Percentiles rank a stretch among this genome's conserved stretches.
Conservation (phyloP, 2,113 vertebrate species). For the Tragelaphus scriptus region DNA sequence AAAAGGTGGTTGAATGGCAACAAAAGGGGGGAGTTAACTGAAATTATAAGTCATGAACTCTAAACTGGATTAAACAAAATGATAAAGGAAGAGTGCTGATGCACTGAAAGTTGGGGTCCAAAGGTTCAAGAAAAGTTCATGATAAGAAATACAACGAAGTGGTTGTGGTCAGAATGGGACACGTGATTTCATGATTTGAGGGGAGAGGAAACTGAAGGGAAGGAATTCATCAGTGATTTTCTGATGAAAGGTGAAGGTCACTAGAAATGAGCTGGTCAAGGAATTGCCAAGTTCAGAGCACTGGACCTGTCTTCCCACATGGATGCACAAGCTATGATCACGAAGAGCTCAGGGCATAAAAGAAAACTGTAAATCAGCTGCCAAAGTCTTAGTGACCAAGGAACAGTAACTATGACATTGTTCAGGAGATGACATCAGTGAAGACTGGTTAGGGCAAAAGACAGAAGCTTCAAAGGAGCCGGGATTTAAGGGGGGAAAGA, state of each 20-base stretch:
- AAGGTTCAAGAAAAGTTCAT: slow-evolving; percentile 15
- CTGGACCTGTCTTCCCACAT: neutral
- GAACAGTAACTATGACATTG: neutral
- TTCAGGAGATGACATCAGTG: neutral
- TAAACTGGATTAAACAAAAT: neutral
- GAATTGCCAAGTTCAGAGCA: neutral
- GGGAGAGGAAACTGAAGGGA: neutral
- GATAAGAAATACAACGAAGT: neutral
- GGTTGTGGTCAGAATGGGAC: neutral
- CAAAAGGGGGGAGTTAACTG: neutral
- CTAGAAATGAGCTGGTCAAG: neutral
- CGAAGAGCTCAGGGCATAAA: neutral
- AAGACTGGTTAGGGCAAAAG: neutral
- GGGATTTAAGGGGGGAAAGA: neutral
- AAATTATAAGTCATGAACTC: neutral
- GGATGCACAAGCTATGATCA: neutral
- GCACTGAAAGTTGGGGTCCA: neutral
- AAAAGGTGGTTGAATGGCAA: neutral
- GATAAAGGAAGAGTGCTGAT: slow-evolving; percentile 39
- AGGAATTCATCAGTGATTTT: neutral
- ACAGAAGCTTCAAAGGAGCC: neutral
- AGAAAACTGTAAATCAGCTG: neutral
- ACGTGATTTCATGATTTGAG: neutral
- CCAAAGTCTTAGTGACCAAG: neutral
- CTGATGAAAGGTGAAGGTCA: neutral